phyloP scores from a whole-genome alignment of 1,140 invertebrate genomes.

The Calosoma granatense region DNA sequence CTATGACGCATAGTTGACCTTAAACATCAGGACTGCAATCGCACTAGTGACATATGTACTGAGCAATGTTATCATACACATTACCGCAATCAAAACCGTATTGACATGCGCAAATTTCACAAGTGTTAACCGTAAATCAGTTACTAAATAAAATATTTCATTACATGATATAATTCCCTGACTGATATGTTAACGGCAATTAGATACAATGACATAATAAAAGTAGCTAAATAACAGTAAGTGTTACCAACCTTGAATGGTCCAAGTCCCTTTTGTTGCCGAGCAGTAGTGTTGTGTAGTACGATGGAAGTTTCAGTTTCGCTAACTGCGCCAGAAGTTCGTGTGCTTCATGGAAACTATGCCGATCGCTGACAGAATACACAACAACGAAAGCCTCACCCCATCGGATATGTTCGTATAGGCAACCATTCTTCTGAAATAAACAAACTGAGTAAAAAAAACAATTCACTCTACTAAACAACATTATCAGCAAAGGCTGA shows the following conservation, averaged over 20 bases:
- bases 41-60: not conserved
- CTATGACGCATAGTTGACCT: too few relatives aligned
- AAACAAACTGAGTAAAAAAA: slow-evolving; percentile 16
- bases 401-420: slow-evolving; percentile 69
- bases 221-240: not conserved
- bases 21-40: too few relatives aligned
- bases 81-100: not conserved
- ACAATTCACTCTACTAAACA: too few relatives aligned
- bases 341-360: slow-evolving; percentile 64
- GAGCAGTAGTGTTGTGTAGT: slow-evolving; percentile 62
- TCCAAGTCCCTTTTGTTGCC: slow-evolving; percentile 78
- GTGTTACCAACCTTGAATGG: slow-evolving; percentile 51
- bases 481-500: too few relatives aligned
- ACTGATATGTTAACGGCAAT: too few relatives aligned
- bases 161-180: too few relatives aligned
- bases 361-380: slow-evolving; percentile 68
- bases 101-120: too few relatives aligned
- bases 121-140: too few relatives aligned
- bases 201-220: not conserved
- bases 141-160: too few relatives aligned
- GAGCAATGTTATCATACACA: too few relatives aligned
- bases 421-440: slow-evolving; percentile 53
- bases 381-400: slow-evolving; percentile 76
- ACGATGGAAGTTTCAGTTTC: slow-evolving; percentile 54
- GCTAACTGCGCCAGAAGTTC: slow-evolving; percentile 59